A percentile compares a stretch with the other conserved stretches of the same genome.
Conservation (phyloP, 2,888 invertebrate species). For the Ommatoiulus sabulosus region DNA sequence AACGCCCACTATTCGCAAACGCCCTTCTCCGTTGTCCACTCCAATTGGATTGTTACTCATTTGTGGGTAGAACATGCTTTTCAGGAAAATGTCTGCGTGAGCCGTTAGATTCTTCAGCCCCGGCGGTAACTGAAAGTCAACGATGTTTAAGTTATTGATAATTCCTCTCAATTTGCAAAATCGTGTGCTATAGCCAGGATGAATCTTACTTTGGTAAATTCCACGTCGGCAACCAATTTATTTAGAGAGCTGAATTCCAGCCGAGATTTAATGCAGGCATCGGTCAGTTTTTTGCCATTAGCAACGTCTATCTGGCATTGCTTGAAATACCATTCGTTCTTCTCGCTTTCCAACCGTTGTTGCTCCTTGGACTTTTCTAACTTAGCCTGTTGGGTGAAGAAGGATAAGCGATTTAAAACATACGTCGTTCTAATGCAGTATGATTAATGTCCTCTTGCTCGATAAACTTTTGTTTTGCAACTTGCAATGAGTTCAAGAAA, state of each 20-base stretch:
- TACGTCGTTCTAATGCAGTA: too few species aligned
- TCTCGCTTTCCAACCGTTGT: slow-evolving; percentile 10
- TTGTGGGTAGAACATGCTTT: slow-evolving; percentile 52
- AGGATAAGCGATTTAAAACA: background rate
- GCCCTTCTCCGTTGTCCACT: slow-evolving; percentile 52
- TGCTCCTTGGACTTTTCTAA: slow-evolving; percentile 49
- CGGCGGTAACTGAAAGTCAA: slow-evolving; percentile 54
- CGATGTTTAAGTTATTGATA: background rate
- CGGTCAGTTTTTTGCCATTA: background rate
- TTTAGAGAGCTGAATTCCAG: slow-evolving; percentile 35
- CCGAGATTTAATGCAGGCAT: background rate
- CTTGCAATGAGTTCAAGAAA: too few species aligned
- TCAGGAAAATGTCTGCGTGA: slow-evolving; percentile 57
- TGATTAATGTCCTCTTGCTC: too few species aligned
- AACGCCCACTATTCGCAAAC: slow-evolving; percentile 42
- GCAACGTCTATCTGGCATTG: slow-evolving; percentile 49
- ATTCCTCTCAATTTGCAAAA: background rate
- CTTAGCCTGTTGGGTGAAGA: slow-evolving; percentile 32
- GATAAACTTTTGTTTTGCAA: too few species aligned
- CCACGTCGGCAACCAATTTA: background rate
- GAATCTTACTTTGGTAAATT: slow-evolving; percentile 6
- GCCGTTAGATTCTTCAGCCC: slow-evolving; percentile 53
- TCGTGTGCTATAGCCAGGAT: background rate
- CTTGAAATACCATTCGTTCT: slow-evolving; percentile 51
- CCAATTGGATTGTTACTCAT: slow-evolving; percentile 57